Percentiles rank a stretch among this genome's conserved stretches.
These are phyloP conservation scores for Trachymyrmex cornetzi DNA, from an alignment of 1,140 invertebrate genomes.

Conservation along the genomic window DNA sequence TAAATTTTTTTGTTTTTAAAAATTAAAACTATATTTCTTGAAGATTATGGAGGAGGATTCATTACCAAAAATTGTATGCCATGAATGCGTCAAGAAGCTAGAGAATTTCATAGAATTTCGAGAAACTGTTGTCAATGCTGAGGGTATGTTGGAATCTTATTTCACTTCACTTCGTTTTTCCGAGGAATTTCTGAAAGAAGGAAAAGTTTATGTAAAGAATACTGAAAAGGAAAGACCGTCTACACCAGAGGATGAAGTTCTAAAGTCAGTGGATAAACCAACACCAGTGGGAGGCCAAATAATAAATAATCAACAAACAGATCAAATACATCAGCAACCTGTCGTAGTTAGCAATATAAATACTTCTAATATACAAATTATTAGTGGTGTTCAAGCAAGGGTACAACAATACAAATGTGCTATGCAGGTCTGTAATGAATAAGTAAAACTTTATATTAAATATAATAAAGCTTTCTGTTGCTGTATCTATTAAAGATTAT, in stretches of 20 bases:
- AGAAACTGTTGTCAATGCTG: conserved; percentile 89
- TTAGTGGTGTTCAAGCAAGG: conserved; percentile 85
- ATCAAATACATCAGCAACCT: conserved; percentile 82
- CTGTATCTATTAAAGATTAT: too few species aligned
- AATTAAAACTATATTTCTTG: conserved; percentile 46
- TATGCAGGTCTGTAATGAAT: conserved; percentile 84
- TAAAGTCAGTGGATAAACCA: conserved; percentile 81
- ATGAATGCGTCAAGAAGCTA: conserved; percentile 88
- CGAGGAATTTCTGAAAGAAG: conserved; percentile 89
- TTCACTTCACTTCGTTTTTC: conserved; percentile 89
- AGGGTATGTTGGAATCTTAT: conserved; percentile 90
- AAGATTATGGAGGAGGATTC: conserved; percentile 90
- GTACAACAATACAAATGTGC: conserved; percentile 87
- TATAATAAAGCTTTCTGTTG: not conserved
- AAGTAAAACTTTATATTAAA: conserved; percentile 6
- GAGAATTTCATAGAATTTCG: conserved; percentile 89
- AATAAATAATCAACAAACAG: conserved; percentile 65
- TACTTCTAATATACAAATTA: conserved; percentile 87
- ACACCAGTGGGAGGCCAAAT: conserved; percentile 69
- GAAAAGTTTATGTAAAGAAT: conserved; percentile 87
- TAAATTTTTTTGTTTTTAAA: not conserved
- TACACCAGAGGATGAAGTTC: conserved; percentile 77
- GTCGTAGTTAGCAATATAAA: conserved; percentile 87
- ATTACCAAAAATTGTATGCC: conserved; percentile 91
- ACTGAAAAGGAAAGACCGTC: conserved; percentile 81